A percentile compares a stretch with the other conserved stretches of the same genome.
phyloP scores from a whole-genome alignment of 1,140 invertebrate species.

The Maconellicoccus hirsutus region DNA sequence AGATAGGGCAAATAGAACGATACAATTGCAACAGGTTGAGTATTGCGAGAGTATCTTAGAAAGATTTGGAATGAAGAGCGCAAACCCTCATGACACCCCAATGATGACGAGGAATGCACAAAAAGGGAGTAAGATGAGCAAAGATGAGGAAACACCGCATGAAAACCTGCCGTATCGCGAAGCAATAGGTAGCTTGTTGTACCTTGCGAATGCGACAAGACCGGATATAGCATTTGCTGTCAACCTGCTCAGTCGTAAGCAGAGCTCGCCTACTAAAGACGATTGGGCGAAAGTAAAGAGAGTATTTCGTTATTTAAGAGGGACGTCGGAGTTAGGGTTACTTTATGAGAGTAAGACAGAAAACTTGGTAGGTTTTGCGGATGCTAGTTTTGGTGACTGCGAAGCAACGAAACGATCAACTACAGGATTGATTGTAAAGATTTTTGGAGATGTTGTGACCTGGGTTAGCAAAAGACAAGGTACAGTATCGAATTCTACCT shows the following conservation, averaged over 20 bases:
- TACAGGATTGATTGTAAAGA: conserved; percentile 29
- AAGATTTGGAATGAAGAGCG: conserved; percentile 34
- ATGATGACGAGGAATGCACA: conserved; percentile 33
- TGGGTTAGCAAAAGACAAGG: conserved; percentile 30
- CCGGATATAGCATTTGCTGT: conserved; percentile 36
- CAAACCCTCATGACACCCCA: conserved; percentile 34
- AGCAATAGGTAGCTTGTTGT: conserved; percentile 34
- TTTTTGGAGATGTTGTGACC: conserved; percentile 25
- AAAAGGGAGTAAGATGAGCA: conserved; percentile 27
- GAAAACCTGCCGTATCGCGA: conserved; percentile 32
- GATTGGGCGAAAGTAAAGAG: conserved; percentile 31
- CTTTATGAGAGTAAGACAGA: conserved; percentile 22
- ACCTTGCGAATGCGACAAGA: conserved; percentile 32
- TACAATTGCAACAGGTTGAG: conserved; percentile 33
- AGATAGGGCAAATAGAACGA: not conserved
- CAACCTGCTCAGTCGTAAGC: conserved; percentile 30
- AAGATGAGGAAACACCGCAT: conserved; percentile 26
- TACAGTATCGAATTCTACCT: conserved; percentile 29
- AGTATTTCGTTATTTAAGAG: conserved; percentile 32
- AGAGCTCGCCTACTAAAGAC: conserved; percentile 26
- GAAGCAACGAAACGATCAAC: conserved; percentile 31
- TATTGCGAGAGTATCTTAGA: conserved; percentile 36
- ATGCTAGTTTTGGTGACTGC: conserved; percentile 28
- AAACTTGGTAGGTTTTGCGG: conserved; percentile 26
- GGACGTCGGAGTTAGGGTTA: conserved; percentile 25